phyloP scores from a whole-genome alignment of 2,113 vertebrate species.

The Callipepla squamata region DNA sequence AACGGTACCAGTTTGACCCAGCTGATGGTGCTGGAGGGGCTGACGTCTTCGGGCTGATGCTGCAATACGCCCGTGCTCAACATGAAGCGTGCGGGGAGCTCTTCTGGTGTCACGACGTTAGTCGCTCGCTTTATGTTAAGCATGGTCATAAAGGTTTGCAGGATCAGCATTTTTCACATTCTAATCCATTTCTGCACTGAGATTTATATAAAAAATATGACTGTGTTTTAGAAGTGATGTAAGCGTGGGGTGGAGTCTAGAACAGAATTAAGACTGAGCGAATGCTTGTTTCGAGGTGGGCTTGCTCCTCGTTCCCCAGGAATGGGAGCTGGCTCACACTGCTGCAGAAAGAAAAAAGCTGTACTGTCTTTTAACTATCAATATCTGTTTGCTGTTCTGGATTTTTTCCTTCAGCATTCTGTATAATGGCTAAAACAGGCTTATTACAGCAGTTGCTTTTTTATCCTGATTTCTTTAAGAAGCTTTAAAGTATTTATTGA shows the following conservation, averaged over 20 bases:
- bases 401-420: conserved; percentile 67
- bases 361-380: conserved; percentile 67
- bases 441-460: conserved; percentile 84
- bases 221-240: conserved; percentile 61
- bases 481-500: conserved; percentile 86
- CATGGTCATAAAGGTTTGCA: conserved; percentile 3
- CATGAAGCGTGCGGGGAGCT: conserved; percentile 4
- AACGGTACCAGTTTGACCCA: background rate
- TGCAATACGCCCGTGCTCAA: conserved; percentile 9
- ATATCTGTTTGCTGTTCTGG: conserved; percentile 58
- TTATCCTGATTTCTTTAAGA: conserved; percentile 77
- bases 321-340: conserved; percentile 10
- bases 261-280: conserved; percentile 32
- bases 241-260: conserved; percentile 50
- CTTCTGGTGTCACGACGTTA: background rate
- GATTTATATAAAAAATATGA: conserved; percentile 55
- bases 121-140: conserved; percentile 9
- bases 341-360: conserved; percentile 69
- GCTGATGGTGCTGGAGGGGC: background rate
- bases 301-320: background rate
- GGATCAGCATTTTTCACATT: conserved; percentile 34
- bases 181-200: conserved; percentile 62
- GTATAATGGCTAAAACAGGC: conserved; percentile 67
- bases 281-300: conserved; percentile 21
- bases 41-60: conserved; percentile 52